phyloP scores from a whole-genome alignment of 64 coral and sea anemone species.

The Pachyseris speciosa region DNA sequence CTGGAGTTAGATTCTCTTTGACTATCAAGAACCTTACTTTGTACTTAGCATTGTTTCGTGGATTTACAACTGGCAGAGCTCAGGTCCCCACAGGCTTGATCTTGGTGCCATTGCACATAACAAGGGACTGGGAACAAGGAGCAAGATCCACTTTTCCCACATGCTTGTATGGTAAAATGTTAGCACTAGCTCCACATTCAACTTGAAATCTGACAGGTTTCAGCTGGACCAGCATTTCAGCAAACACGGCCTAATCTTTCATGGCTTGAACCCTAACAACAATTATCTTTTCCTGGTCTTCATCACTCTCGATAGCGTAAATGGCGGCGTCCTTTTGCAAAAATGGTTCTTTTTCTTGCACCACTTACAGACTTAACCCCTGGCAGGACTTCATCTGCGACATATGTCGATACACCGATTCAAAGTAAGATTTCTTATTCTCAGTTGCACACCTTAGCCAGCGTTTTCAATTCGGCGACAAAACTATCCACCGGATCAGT shows the following conservation, averaged over 20 bases:
- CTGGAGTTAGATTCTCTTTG: constrained; percentile 18
- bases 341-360: not conserved
- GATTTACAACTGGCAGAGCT: not conserved
- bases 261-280: not conserved
- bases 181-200: constrained; percentile 36
- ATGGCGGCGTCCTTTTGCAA: not conserved
- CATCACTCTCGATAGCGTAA: not conserved
- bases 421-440: not conserved
- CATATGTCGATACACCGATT: not conserved
- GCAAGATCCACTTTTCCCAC: not conserved
- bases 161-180: constrained; percentile 19
- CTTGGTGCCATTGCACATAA: constrained; percentile 51
- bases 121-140: constrained; percentile 1
- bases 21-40: constrained; percentile 2
- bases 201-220: constrained; percentile 29
- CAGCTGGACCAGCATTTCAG: not conserved
- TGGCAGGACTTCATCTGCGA: not conserved
- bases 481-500: not conserved
- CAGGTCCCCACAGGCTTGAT: constrained; percentile 17
- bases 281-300: not conserved
- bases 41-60: constrained; percentile 9
- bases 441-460: not conserved
- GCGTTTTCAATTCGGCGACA: not conserved
- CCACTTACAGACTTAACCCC: too few species aligned
- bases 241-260: constrained; percentile 17